phyloP scores from a whole-genome alignment of 2,113 vertebrate species.

The Pandion haliaetus region DNA sequence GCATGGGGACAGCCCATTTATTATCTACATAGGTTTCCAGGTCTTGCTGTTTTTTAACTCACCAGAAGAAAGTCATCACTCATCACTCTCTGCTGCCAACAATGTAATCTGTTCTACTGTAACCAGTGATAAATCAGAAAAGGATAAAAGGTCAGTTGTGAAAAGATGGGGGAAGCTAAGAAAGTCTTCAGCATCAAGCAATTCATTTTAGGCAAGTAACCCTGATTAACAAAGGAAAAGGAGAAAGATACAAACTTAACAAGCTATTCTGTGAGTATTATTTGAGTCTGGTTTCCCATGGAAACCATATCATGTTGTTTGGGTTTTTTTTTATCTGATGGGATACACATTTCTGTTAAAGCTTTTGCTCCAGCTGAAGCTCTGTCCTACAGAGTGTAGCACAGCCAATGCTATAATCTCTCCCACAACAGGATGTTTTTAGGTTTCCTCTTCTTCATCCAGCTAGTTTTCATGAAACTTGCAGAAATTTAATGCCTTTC shows the following conservation, averaged over 20 bases:
- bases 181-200: slow-evolving; percentile 9
- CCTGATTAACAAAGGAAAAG: background rate
- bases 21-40: background rate
- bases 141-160: background rate
- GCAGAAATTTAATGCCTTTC: background rate
- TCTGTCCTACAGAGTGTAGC: background rate
- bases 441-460: background rate
- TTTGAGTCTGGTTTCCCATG: slow-evolving; percentile 21
- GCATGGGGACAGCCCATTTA: background rate
- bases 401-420: background rate
- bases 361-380: background rate
- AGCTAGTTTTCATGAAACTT: background rate
- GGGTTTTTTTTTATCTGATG: background rate
- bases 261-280: background rate
- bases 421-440: background rate
- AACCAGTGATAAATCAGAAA: slow-evolving; percentile 24
- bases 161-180: background rate
- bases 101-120: background rate
- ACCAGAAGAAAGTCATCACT: background rate
- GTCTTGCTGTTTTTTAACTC: background rate
- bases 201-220: slow-evolving; percentile 22
- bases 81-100: background rate
- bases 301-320: background rate
- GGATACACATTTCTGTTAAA: background rate
- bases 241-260: slow-evolving; percentile 29